These are phyloP conservation scores for Lichenostomus cassidix DNA, from an alignment of 2,113 vertebrate genomes.

Conservation along the genomic window DNA sequence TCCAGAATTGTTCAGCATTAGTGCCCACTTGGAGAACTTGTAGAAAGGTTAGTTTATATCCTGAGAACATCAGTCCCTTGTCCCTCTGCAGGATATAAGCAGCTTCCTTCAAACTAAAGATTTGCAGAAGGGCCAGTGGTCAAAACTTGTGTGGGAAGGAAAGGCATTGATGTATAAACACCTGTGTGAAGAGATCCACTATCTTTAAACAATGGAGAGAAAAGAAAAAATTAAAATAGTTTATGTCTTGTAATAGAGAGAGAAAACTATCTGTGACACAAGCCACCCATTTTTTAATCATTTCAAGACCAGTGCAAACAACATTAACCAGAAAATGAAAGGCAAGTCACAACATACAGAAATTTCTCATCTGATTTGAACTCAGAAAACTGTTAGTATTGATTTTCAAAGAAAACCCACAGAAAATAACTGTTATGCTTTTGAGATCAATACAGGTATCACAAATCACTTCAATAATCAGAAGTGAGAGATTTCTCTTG, in stretches of 20 bases:
- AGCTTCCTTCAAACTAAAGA: background rate
- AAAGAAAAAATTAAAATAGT: background rate
- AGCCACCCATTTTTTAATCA: background rate
- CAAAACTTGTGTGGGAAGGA: background rate
- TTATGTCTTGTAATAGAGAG: background rate
- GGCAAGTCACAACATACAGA: background rate
- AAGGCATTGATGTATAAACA: background rate
- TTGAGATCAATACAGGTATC: constrained; percentile 4
- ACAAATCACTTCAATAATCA: constrained; percentile 13
- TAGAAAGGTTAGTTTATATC: background rate
- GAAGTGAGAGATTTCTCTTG: background rate
- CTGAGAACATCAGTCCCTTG: background rate
- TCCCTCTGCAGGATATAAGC: background rate
- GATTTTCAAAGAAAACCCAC: background rate
- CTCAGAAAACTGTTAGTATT: constrained; percentile 14
- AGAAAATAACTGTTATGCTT: constrained; percentile 5
- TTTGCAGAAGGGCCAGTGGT: background rate
- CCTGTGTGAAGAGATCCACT: background rate
- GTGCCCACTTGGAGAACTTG: background rate
- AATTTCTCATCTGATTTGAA: background rate
- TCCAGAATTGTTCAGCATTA: background rate
- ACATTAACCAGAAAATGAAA: background rate
- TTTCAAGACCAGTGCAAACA: background rate
- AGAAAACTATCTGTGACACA: background rate
- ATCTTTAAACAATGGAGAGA: background rate